phyloP scores from a whole-genome alignment of 2,797 vertebrate genomes.

The Rhabdomys pumilio region DNA sequence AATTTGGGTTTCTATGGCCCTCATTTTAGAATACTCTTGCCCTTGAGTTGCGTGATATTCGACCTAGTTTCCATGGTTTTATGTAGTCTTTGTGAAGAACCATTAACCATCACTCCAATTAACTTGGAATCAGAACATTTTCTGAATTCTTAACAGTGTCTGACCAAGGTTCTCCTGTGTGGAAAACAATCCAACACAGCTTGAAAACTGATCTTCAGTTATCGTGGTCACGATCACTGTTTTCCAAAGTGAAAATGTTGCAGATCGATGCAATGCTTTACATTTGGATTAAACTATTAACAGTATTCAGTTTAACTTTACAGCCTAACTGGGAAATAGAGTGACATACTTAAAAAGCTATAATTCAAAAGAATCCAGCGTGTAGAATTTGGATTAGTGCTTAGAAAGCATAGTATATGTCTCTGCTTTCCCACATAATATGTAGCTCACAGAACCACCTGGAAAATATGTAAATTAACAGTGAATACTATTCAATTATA shows the following conservation, averaged over 20 bases:
- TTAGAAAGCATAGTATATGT: neutral
- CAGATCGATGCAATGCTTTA: neutral
- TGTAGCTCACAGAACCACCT: neutral
- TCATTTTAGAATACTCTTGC: neutral
- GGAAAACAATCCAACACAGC: neutral
- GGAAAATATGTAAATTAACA: neutral
- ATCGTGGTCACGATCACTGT: neutral
- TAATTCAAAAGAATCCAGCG: neutral
- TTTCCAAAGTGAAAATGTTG: neutral
- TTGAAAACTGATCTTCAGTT: conserved; percentile 1
- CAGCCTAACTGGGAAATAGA: neutral
- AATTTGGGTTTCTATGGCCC: neutral
- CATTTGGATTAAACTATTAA: neutral
- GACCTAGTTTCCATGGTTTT: neutral
- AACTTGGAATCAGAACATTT: conserved; percentile 50
- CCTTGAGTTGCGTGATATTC: neutral
- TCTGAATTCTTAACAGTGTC: conserved; percentile 31
- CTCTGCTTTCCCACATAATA: too few species aligned
- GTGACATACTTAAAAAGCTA: neutral
- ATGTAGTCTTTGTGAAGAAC: conserved; percentile 25
- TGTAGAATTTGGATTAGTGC: neutral
- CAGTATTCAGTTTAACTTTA: neutral
- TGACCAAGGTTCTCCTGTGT: neutral
- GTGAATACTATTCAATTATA: neutral
- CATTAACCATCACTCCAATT: conserved; percentile 43